phyloP scores from a whole-genome alignment of 2,888 invertebrate genomes.

The Homarus gammarus region DNA sequence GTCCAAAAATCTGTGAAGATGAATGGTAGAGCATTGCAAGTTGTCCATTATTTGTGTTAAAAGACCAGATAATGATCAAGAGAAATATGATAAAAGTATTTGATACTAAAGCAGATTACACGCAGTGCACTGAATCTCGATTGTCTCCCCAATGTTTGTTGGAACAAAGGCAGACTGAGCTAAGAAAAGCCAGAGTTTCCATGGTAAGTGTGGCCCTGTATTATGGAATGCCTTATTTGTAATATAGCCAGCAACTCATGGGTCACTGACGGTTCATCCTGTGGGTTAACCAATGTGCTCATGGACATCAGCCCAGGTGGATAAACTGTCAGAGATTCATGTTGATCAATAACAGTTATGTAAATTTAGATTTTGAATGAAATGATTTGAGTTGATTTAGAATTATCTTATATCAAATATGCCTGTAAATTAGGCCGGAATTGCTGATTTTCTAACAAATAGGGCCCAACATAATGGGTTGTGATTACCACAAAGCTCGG shows the following conservation, averaged over 20 bases:
- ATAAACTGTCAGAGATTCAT: not conserved
- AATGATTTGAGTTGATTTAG: not conserved
- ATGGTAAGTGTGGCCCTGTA: slow-evolving; percentile 46
- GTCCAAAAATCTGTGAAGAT: slow-evolving; percentile 26
- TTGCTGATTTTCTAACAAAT: slow-evolving; percentile 32
- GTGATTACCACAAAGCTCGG: slow-evolving; percentile 51
- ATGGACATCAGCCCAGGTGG: not conserved
- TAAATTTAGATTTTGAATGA: not conserved
- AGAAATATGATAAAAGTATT: slow-evolving; percentile 14
- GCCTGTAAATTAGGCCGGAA: slow-evolving; percentile 16
- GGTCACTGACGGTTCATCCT: slow-evolving; percentile 21
- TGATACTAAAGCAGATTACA: slow-evolving; percentile 15
- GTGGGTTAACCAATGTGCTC: not conserved
- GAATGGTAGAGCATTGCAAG: slow-evolving; percentile 12
- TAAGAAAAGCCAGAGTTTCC: slow-evolving; percentile 61
- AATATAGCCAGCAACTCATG: slow-evolving; percentile 28
- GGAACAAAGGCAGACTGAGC: slow-evolving; percentile 68
- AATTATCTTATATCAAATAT: not conserved
- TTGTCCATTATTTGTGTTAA: slow-evolving; percentile 29
- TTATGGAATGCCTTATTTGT: slow-evolving; percentile 55
- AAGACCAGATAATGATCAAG: slow-evolving; percentile 31
- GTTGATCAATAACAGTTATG: not conserved
- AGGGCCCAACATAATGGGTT: slow-evolving; percentile 41
- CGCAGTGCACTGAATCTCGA: slow-evolving; percentile 62
- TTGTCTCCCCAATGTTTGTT: slow-evolving; percentile 63